Evolutionary conservation across 2,888 invertebrate genomes (phyloP).

Genomic region (Entomobrya proxima): DNA sequence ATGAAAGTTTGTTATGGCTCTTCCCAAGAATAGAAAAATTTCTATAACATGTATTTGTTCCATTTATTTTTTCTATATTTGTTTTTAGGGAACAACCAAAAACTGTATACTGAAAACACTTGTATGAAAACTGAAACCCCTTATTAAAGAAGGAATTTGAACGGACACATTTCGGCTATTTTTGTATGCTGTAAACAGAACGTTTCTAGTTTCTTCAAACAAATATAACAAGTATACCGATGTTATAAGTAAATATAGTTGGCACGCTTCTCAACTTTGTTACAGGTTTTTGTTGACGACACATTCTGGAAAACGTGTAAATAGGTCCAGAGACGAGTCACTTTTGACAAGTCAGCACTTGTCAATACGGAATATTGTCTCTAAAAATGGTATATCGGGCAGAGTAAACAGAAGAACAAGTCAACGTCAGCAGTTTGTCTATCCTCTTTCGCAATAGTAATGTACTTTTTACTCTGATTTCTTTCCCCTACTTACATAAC

Average conservation of each 20-base stretch:
- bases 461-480: not conserved
- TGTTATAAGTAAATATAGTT: not conserved
- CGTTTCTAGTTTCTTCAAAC: no score
- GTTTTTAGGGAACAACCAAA: no score
- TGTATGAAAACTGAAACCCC: no score
- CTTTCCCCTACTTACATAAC: not conserved
- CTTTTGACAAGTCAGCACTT: slow-evolving; percentile 29
- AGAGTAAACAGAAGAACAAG: slow-evolving; percentile 9
- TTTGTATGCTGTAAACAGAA: no score
- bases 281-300: not conserved
- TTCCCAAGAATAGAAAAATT: no score
- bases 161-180: no score
- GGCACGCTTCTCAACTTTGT: not conserved
- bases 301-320: slow-evolving; percentile 2
- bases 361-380: slow-evolving; percentile 16
- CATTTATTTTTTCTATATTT: no score
- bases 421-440: slow-evolving; percentile 33
- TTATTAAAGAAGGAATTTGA: no score
- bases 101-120: no score
- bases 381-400: slow-evolving; percentile 1
- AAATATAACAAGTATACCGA: no score
- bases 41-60: no score
- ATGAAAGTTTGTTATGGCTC: no score
- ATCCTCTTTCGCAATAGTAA: not conserved
- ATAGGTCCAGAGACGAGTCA: slow-evolving; percentile 9